Percentiles rank a stretch among this genome's conserved stretches.
Conservation (phyloP, 2,113 vertebrate genomes). For the Castor canadensis region DNA sequence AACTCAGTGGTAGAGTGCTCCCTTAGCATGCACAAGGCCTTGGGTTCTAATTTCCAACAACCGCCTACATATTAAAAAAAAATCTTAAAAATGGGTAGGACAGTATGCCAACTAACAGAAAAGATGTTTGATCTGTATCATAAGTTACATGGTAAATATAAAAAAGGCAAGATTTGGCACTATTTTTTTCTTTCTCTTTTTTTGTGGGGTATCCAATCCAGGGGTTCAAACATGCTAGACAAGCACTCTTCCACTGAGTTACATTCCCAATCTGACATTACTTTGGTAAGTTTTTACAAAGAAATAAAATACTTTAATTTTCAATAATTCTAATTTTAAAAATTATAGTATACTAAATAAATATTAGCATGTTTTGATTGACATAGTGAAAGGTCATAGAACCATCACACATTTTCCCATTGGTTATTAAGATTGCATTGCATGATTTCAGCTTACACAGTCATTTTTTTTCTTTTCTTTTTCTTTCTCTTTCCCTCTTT, state of each 20-base stretch:
- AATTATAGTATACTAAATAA: background rate
- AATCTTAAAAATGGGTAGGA: background rate
- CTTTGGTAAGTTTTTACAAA: no score
- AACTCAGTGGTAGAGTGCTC: no score
- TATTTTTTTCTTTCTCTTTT: no score
- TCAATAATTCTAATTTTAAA: slow-evolving; percentile 13
- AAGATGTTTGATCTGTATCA: background rate
- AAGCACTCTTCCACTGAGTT: no score
- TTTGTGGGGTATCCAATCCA: no score
- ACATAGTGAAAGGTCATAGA: slow-evolving; percentile 11
- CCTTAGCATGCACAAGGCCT: no score
- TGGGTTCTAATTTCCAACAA: no score
- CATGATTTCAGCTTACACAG: background rate
- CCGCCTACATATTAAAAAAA: background rate
- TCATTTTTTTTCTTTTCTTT: no score
- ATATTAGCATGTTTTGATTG: background rate
- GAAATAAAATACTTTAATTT: no score
- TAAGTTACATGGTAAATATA: background rate
- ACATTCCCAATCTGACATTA: no score
- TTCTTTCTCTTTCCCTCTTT: no score
- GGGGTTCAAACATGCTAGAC: no score
- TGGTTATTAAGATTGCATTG: background rate
- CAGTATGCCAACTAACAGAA: background rate
- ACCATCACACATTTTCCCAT: background rate
- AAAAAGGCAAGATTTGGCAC: background rate